These are phyloP conservation scores for Oreochromis aureus DNA, from an alignment of 2,113 vertebrate genomes.

Conservation along the genomic window DNA sequence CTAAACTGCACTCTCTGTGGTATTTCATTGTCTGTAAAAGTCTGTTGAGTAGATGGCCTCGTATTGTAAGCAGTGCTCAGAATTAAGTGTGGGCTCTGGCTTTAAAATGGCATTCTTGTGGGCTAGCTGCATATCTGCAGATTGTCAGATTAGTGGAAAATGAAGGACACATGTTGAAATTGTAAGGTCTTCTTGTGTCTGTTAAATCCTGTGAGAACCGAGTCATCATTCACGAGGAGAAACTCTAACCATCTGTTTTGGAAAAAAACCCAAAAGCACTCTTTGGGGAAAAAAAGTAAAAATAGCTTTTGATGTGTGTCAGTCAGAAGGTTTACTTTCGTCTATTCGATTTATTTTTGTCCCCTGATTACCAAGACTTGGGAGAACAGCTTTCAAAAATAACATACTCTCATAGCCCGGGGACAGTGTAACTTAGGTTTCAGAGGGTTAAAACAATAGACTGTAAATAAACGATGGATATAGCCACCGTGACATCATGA, in stretches of 20 bases:
- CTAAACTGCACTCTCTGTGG: constrained; percentile 1
- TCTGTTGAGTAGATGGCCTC: not conserved
- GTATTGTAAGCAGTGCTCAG: constrained; percentile 4
- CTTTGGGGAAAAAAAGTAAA: not conserved
- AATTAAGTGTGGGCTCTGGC: constrained; percentile 21
- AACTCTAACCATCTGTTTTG: not conserved
- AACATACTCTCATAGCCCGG: not conserved
- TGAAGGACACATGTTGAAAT: not conserved
- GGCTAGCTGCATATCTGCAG: not conserved
- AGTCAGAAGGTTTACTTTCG: not conserved
- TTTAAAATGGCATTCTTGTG: constrained; percentile 6
- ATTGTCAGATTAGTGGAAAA: not conserved
- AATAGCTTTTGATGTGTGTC: not conserved
- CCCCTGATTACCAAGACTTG: not conserved
- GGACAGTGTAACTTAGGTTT: not conserved
- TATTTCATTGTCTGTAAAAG: not conserved
- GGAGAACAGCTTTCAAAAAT: not conserved
- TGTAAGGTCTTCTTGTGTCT: not conserved
- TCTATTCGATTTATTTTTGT: not conserved
- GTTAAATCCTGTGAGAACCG: not conserved
- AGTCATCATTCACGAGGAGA: not conserved
- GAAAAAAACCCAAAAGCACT: fast-evolving
- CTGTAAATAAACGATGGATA: not conserved
- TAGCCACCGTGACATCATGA: not conserved
- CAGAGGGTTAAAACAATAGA: not conserved